Conservation (phyloP, 2,888 invertebrate species). For the Malthinus seriepunctatus region DNA sequence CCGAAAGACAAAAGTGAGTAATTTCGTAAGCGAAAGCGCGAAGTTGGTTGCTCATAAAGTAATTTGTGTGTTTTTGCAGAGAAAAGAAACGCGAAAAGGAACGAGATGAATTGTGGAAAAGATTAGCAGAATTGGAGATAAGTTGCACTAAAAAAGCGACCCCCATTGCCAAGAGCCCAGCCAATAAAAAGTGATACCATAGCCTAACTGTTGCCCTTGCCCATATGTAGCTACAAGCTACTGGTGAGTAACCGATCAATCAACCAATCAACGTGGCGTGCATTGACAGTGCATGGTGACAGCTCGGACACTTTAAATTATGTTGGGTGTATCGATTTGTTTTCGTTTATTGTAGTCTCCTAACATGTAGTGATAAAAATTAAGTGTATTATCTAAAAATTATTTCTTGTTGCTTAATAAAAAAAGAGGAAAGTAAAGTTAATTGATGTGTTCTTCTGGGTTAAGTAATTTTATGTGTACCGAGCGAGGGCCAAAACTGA, state of each 20-base stretch:
- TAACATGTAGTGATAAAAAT: constrained; percentile 26
- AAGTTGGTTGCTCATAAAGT: neutral
- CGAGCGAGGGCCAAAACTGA: constrained; percentile 25
- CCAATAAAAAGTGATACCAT: constrained; percentile 54
- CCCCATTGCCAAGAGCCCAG: constrained; percentile 45
- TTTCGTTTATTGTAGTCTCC: constrained; percentile 23
- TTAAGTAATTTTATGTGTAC: constrained; percentile 26
- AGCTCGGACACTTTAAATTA: constrained; percentile 31
- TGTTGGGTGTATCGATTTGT: constrained; percentile 22
- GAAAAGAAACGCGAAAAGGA: constrained; percentile 96
- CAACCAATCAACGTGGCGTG: constrained; percentile 7
- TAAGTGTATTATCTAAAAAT: constrained; percentile 23
- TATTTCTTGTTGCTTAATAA: constrained; percentile 25
- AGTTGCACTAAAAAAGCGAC: constrained; percentile 60
- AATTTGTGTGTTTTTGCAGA: constrained; percentile 57
- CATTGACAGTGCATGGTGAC: constrained; percentile 29
- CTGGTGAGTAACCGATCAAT: constrained; percentile 35
- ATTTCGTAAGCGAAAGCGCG: neutral
- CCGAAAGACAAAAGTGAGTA: constrained; percentile 96
- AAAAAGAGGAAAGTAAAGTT: constrained; percentile 6
- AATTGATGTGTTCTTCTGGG: constrained; percentile 14
- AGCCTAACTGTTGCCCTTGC: constrained; percentile 42
- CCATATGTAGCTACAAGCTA: constrained; percentile 41
- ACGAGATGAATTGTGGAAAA: constrained; percentile 97
- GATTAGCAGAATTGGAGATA: constrained; percentile 87